A percentile compares a stretch with the other conserved stretches of the same genome.
Conservation (phyloP, 2,797 vertebrate genomes). For the Cichlasoma orientale region DNA sequence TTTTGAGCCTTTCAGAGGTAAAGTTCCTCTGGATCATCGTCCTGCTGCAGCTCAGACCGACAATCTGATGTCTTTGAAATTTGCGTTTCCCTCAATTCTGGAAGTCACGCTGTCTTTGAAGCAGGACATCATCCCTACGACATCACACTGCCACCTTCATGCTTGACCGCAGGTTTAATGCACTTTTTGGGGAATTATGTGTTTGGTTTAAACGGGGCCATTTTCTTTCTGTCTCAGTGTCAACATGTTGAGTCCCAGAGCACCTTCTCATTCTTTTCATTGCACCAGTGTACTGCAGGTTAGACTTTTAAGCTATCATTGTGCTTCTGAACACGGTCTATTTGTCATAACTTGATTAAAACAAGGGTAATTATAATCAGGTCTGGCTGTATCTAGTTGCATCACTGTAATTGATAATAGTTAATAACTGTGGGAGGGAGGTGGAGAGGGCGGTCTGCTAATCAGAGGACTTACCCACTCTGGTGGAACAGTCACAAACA, state of each 20-base stretch:
- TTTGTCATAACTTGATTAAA: background rate
- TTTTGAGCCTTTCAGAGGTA: background rate
- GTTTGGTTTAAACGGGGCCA: background rate
- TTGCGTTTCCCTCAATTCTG: background rate
- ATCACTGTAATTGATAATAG: background rate
- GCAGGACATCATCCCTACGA: background rate
- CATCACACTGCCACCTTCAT: background rate
- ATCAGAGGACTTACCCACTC: background rate
- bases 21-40: background rate
- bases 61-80: background rate
- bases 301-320: background rate
- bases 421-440: background rate
- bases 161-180: background rate
- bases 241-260: background rate
- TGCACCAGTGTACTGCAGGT: background rate
- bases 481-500: too few relatives aligned
- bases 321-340: background rate
- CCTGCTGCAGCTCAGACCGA: background rate
- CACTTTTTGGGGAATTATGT: background rate
- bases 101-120: slow-evolving; percentile 2
- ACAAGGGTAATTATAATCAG: background rate
- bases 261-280: background rate
- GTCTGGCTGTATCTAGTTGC: background rate
- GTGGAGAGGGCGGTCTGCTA: background rate
- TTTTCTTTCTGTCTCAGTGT: background rate